Evolutionary conservation across 2,113 vertebrate species (phyloP).

Genomic region (Porphyrio hochstetteri): DNA sequence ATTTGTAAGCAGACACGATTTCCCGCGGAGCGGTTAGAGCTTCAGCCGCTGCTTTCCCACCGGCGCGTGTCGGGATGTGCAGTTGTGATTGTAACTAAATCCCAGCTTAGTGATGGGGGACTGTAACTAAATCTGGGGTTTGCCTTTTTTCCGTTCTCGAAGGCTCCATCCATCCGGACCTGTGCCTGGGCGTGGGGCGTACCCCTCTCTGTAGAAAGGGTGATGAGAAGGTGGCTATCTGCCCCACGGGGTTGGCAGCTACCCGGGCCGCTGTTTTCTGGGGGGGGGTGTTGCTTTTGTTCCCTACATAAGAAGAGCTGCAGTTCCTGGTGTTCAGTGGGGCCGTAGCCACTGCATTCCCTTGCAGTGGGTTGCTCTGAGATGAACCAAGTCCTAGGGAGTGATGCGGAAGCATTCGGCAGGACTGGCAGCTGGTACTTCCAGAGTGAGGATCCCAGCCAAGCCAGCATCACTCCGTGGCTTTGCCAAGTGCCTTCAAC

Average conservation of each 20-base stretch:
- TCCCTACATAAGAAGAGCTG: neutral
- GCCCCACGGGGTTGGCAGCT: neutral
- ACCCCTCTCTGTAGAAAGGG: no score
- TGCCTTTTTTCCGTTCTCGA: neutral
- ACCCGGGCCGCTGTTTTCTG: neutral
- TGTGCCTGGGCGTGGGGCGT: neutral
- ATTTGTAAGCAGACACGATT: rapidly evolving
- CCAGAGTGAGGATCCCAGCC: neutral
- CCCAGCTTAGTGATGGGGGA: no score
- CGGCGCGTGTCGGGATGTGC: rapidly evolving
- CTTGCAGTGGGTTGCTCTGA: neutral
- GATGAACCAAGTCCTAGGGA: neutral
- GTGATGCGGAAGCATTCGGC: neutral
- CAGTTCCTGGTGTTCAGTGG: no score
- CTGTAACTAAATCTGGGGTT: no score
- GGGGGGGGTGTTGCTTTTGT: neutral
- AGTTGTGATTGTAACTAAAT: rapidly evolving
- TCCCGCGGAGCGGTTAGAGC: rapidly evolving
- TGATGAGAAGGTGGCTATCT: neutral
- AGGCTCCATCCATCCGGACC: neutral
- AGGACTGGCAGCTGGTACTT: neutral
- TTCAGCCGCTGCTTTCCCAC: neutral
- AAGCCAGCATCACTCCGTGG: neutral
- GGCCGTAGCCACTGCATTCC: no score
- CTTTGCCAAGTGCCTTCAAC: neutral